Evolutionary conservation across 2,113 vertebrate species (phyloP).

Genomic region (Sebastes fasciatus): DNA sequence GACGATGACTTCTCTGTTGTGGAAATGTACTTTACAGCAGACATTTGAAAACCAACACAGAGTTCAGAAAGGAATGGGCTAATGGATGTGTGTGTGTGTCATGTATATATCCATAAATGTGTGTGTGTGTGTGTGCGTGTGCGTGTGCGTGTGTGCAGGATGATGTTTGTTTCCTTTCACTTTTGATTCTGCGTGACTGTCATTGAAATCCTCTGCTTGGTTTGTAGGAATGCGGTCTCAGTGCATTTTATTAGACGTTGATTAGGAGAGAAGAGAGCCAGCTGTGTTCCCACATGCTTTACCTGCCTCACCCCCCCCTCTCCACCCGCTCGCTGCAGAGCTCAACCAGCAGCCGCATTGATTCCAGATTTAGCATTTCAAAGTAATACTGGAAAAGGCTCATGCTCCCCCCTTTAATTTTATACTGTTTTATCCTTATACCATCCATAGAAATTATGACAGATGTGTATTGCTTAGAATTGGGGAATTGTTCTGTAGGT

Average conservation of each 20-base stretch:
- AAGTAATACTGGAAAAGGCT: constrained; percentile 50
- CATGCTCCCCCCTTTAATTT: constrained; percentile 49
- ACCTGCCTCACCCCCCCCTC: constrained; percentile 32
- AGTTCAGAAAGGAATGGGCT: constrained; percentile 12
- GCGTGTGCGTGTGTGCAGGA: constrained; percentile 6
- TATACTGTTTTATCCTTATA: constrained; percentile 50
- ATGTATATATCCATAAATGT: not conserved
- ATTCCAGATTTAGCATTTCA: constrained; percentile 73
- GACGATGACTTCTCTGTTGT: not conserved
- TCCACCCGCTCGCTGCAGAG: constrained; percentile 20
- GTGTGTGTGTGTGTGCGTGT: not conserved
- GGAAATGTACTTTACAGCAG: constrained; percentile 4
- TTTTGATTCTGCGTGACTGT: constrained; percentile 42
- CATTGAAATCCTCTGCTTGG: constrained; percentile 40
- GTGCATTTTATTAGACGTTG: constrained; percentile 68
- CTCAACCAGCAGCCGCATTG: constrained; percentile 47
- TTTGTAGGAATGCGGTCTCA: constrained; percentile 41
- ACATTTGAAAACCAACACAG: constrained; percentile 18
- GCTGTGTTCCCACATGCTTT: constrained; percentile 64
- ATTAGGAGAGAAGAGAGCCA: constrained; percentile 63
- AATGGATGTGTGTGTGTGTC: not conserved
- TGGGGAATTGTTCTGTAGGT: constrained; percentile 20
- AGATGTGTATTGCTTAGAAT: constrained; percentile 55
- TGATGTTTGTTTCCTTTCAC: constrained; percentile 37
- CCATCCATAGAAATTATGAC: constrained; percentile 36